Evolutionary conservation across 2,888 invertebrate species (phyloP), one percentile per base, ranked within the genome.

Genomic region (Lymantria monacha): DNA sequence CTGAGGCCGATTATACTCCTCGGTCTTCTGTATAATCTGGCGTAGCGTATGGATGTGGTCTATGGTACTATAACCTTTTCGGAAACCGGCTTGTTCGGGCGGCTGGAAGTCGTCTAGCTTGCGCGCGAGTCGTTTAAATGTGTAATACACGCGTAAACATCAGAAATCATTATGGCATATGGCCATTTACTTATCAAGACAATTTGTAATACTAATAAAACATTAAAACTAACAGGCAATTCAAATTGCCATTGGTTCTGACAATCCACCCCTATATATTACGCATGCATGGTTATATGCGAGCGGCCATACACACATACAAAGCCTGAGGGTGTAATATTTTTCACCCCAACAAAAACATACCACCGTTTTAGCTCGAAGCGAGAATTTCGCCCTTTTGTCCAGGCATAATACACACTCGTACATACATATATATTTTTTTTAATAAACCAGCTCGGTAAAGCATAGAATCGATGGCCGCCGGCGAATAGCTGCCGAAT

Each of bases 261-360:
- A 54, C 65, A 61, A 60, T 53, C 51, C 56, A 45, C 61, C 58
- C 58, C 70, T 45, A 56, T 56, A n/a, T 38, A 38, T 38, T 62
- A 61, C 53, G 48, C 47, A 31, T 49, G 30, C 38, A 76, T 71
- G 70, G 65, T 66, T 70, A 66, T 65, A 72, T 74, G 67, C 70
- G 57, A 65, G 57, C 60, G 51, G 55, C 54, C 61, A 69, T 73
- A 74, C 76, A 77, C 76, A 74, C 78, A 76, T 70, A 70, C 71
- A 72, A n/a, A 76, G 85, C 89, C 89, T 63, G 78, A 74, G 90
- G 89, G 90, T 90, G 89, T 86, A 87, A 89, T 87, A 87, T 87
- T 89, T 89, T 89, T 87, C 89, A 79, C 90, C 88, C 90, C 74
- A 81, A 82, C 79, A 82, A 85, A 83, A 87, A 84, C 83, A 82